Conservation (phyloP, 2,113 vertebrate species). For the Oryctolagus cuniculus region DNA sequence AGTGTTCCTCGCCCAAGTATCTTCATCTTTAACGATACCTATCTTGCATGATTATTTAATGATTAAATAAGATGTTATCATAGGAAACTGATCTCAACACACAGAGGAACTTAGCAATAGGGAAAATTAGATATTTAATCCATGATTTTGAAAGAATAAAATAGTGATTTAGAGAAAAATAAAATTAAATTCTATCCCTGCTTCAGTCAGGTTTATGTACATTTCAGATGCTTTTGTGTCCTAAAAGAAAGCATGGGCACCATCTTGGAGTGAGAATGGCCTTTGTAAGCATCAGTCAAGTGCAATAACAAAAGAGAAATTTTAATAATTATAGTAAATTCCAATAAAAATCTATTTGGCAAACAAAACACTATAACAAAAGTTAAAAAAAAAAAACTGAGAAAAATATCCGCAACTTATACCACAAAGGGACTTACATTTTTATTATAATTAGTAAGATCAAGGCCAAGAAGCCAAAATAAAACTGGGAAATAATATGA, state of each 20-base stretch:
- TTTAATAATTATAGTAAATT: neutral
- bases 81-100: neutral
- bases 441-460: constrained; percentile 22
- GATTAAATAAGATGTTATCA: neutral
- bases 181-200: neutral
- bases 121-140: neutral
- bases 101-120: neutral
- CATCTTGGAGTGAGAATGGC: neutral
- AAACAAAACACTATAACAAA: neutral
- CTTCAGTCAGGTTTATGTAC: constrained; percentile 8
- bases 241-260: neutral
- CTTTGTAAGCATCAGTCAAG: neutral
- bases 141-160: neutral
- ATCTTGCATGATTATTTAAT: neutral
- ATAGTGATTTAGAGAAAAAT: neutral
- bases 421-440: neutral
- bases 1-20: constrained; percentile 27
- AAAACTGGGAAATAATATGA: neutral
- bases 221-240: neutral
- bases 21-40: neutral
- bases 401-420: neutral
- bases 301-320: neutral
- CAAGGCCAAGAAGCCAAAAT: neutral
- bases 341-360: neutral
- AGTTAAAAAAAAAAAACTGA: neutral